Evolutionary conservation across 2,888 invertebrate genomes (phyloP).

Genomic region (Ophion costatus): DNA sequence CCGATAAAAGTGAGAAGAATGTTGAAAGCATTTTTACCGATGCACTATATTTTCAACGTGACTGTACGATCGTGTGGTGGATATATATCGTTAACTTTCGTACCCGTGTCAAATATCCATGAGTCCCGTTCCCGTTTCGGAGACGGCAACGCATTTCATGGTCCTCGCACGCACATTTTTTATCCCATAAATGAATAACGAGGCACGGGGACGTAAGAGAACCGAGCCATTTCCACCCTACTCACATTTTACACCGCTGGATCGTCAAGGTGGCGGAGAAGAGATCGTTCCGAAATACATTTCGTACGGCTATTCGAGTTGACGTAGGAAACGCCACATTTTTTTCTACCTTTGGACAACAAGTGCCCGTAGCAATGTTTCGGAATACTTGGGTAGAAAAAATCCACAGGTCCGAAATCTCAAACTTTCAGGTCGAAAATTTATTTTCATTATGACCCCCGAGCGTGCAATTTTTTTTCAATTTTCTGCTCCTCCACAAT

Average conservation of each 20-base stretch:
- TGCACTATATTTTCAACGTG: not conserved
- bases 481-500: too few species aligned
- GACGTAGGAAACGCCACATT: slow-evolving; percentile 16
- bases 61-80: slow-evolving; percentile 12
- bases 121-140: slow-evolving; percentile 22
- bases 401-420: not conserved
- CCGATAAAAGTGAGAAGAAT: not conserved
- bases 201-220: slow-evolving; percentile 6
- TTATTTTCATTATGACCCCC: too few species aligned
- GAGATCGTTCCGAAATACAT: slow-evolving; percentile 41
- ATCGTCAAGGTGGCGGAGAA: not conserved
- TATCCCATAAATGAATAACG: slow-evolving; percentile 59
- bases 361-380: slow-evolving; percentile 10
- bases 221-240: slow-evolving; percentile 7
- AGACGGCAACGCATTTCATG: slow-evolving; percentile 25
- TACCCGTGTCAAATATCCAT: slow-evolving; percentile 61
- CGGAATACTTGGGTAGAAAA: not conserved
- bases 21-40: not conserved
- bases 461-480: too few species aligned
- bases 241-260: slow-evolving; percentile 14
- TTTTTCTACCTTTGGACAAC: slow-evolving; percentile 1
- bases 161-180: slow-evolving; percentile 58
- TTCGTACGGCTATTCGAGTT: slow-evolving; percentile 39
- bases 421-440: not conserved
- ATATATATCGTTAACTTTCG: slow-evolving; percentile 42